Evolutionary conservation across 2,113 vertebrate species (phyloP).

Genomic region (Tachycineta bicolor): DNA sequence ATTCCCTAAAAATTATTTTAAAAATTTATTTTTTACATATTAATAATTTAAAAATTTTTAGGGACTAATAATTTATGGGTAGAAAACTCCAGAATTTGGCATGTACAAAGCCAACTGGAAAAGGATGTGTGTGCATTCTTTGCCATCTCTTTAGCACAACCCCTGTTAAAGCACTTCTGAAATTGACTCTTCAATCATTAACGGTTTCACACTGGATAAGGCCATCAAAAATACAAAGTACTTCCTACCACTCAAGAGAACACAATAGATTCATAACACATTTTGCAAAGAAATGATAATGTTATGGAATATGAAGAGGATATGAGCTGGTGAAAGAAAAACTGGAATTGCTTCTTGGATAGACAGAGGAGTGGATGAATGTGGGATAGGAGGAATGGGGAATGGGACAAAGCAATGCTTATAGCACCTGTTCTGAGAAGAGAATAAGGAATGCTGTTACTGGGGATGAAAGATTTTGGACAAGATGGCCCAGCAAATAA

Average conservation of each 20-base stretch:
- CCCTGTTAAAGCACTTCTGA: background rate
- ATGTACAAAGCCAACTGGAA: background rate
- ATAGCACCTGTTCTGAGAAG: background rate
- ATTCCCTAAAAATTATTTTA: background rate
- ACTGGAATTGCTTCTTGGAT: background rate
- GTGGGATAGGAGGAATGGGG: background rate
- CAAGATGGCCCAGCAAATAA: background rate
- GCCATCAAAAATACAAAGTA: background rate
- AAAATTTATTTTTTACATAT: no score
- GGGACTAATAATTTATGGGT: background rate
- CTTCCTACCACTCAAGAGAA: background rate
- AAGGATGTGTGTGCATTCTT: background rate
- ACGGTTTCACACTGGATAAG: background rate
- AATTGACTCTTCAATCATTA: background rate
- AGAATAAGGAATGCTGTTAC: background rate
- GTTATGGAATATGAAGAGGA: background rate
- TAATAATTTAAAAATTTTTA: no score
- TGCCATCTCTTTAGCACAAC: background rate
- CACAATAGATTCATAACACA: background rate
- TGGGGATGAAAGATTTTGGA: background rate
- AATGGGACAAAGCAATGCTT: background rate
- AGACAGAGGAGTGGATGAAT: background rate
- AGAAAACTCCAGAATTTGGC: background rate
- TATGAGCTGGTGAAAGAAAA: background rate
- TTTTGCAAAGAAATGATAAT: background rate